phyloP scores from a whole-genome alignment of 2,888 invertebrate species.

The Parnassius orleans region DNA sequence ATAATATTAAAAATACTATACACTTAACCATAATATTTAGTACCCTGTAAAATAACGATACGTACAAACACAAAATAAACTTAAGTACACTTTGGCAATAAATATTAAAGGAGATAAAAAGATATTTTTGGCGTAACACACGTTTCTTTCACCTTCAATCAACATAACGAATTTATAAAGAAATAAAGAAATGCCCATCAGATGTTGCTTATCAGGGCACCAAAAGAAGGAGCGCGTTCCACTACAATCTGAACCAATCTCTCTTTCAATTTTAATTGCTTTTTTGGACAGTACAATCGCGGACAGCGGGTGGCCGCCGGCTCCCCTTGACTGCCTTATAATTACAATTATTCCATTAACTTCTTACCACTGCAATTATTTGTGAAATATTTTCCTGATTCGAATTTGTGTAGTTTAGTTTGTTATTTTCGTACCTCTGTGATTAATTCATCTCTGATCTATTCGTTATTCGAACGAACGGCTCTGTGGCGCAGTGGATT shows the following conservation, averaged over 20 bases:
- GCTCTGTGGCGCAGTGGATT: no score
- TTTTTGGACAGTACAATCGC: slow-evolving; percentile 74
- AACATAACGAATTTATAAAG: slow-evolving; percentile 47
- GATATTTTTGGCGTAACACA: slow-evolving; percentile 46
- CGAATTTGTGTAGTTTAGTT: slow-evolving; percentile 43
- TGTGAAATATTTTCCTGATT: slow-evolving; percentile 60
- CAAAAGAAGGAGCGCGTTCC: slow-evolving; percentile 43
- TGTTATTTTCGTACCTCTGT: slow-evolving; percentile 31
- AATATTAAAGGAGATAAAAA: slow-evolving; percentile 55
- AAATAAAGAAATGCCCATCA: slow-evolving; percentile 45
- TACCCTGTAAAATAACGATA: slow-evolving; percentile 7
- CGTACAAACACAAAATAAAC: slow-evolving; percentile 15
- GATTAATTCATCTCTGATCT: no score
- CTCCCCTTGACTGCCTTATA: slow-evolving; percentile 65
- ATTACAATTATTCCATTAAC: slow-evolving; percentile 80
- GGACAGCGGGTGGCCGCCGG: slow-evolving; percentile 75
- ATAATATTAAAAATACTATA: slow-evolving; percentile 12
- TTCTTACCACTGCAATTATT: slow-evolving; percentile 71
- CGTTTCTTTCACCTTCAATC: slow-evolving; percentile 47
- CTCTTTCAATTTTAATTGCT: slow-evolving; percentile 68
- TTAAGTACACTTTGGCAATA: slow-evolving; percentile 12
- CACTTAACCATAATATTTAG: neutral
- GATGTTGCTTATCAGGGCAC: slow-evolving; percentile 40
- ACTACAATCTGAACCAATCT: slow-evolving; percentile 53
- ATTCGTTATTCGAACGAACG: no score